These are phyloP conservation scores for Tolypeutes matacus DNA, from an alignment of 2,797 vertebrate species.

Conservation along the genomic window DNA sequence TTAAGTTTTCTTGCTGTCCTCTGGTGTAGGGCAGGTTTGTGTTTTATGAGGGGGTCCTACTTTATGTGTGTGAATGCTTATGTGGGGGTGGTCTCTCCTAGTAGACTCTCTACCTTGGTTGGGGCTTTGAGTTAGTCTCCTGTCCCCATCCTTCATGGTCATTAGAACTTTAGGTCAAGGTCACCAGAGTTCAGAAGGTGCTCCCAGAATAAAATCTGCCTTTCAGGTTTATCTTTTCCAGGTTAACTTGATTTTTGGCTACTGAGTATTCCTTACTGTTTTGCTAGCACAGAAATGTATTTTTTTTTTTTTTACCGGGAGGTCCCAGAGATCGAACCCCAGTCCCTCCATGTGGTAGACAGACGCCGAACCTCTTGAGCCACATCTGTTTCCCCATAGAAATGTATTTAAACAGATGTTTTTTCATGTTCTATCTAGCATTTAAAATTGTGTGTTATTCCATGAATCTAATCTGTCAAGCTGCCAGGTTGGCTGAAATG, in stretches of 20 bases:
- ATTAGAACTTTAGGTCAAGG: constrained; percentile 12
- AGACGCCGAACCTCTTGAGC: no score
- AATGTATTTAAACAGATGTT: constrained; percentile 39
- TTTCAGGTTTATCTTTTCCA: neutral
- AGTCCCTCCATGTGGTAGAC: no score
- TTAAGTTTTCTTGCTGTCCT: neutral
- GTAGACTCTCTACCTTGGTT: neutral
- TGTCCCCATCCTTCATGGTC: neutral
- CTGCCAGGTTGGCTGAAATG: neutral
- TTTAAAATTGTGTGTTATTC: neutral
- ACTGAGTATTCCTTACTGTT: neutral
- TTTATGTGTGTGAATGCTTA: neutral
- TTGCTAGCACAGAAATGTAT: neutral
- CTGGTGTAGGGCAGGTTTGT: neutral
- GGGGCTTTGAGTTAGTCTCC: neutral
- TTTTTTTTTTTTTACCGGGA: no score
- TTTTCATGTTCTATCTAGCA: neutral
- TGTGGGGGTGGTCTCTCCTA: neutral
- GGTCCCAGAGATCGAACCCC: no score
- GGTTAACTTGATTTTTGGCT: neutral
- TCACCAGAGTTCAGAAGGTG: neutral
- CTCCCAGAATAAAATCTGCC: neutral
- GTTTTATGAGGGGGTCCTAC: neutral
- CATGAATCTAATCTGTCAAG: neutral
- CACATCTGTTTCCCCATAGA: no score